phyloP scores from a whole-genome alignment of 1,140 invertebrate species.

The Drosophila fuyamai region DNA sequence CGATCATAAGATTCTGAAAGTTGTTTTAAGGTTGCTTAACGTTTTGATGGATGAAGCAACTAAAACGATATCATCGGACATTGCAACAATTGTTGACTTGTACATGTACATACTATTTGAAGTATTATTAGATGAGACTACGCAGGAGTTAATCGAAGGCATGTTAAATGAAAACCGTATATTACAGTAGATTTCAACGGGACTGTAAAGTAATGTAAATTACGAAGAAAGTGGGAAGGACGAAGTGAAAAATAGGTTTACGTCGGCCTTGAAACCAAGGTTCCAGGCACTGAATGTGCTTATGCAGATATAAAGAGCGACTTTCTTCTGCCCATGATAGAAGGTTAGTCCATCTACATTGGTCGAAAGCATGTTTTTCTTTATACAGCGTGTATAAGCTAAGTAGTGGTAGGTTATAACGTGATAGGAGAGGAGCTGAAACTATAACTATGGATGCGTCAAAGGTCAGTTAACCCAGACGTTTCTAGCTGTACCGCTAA shows the following conservation, averaged over 20 bases:
- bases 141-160: conserved; percentile 22
- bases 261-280: conserved; percentile 1
- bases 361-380: conserved; percentile 1
- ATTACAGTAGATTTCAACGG: conserved; percentile 3
- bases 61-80: conserved; percentile 18
- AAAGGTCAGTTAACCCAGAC: conserved; percentile 6
- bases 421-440: conserved; percentile 18
- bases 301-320: neutral
- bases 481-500: neutral
- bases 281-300: conserved; percentile 13
- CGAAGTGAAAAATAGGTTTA: conserved; percentile 1
- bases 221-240: conserved; percentile 9
- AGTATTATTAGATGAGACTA: conserved; percentile 72
- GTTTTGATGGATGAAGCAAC: neutral
- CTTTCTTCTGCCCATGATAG: neutral
- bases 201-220: conserved; percentile 10
- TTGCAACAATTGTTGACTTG: conserved; percentile 44
- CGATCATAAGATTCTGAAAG: conserved; percentile 6
- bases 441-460: conserved; percentile 2
- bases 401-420: conserved; percentile 28
- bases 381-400: conserved; percentile 9
- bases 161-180: neutral
- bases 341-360: neutral
- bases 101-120: conserved; percentile 68
- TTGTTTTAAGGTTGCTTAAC: conserved; percentile 8